phyloP scores from a whole-genome alignment of 2,888 invertebrate genomes.

The Drosophila monieri region DNA sequence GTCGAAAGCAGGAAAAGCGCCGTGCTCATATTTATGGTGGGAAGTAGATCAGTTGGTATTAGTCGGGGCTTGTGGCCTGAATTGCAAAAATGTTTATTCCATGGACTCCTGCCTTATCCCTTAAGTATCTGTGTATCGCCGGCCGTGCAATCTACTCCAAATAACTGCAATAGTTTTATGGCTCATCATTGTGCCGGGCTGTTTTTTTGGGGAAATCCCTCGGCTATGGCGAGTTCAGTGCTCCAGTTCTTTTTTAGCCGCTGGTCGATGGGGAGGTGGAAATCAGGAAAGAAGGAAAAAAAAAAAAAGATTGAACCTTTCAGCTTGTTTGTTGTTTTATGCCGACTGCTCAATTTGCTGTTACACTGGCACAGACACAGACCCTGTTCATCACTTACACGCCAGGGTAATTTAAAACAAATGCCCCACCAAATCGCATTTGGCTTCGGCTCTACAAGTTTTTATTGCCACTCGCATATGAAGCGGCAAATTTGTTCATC shows the following conservation, averaged over 20 bases:
- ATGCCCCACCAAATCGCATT: conserved; percentile 78
- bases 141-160: conserved; percentile 46
- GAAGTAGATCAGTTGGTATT: conserved; percentile 32
- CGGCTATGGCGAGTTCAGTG: conserved; percentile 52
- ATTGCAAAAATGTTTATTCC: conserved; percentile 32
- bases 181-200: conserved; percentile 51
- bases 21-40: conserved; percentile 16
- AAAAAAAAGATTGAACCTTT: conserved; percentile 1
- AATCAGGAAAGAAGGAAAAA: neutral
- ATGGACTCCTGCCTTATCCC: conserved; percentile 3
- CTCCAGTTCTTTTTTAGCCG: conserved; percentile 37
- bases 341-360: conserved; percentile 64
- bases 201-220: conserved; percentile 24
- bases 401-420: conserved; percentile 79
- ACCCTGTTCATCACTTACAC: conserved; percentile 76
- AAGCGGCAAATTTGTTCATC: conserved; percentile 65
- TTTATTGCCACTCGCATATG: conserved; percentile 67
- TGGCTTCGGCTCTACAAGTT: conserved; percentile 60
- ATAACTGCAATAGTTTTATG: conserved; percentile 66
- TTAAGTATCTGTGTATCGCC: conserved; percentile 29
- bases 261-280: neutral
- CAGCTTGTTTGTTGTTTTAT: conserved; percentile 29
- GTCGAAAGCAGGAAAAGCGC: neutral
- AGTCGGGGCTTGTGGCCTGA: conserved; percentile 12
- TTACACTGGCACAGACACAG: conserved; percentile 33